Base-by-base conservation (phyloP, 2,797 vertebrate genomes). In the Gymnothorax javanicus region DNA sequence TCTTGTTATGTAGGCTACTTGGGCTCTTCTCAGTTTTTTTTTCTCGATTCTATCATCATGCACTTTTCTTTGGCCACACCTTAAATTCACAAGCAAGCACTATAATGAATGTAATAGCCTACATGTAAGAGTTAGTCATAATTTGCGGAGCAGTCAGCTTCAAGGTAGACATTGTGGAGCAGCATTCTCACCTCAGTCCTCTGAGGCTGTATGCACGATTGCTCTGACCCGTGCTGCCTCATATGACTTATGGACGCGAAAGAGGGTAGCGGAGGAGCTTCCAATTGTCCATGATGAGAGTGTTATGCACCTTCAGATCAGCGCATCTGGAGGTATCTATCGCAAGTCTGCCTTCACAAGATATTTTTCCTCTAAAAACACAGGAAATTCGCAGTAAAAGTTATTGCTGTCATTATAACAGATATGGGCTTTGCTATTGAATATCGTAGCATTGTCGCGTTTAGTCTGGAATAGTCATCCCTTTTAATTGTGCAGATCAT, bases 301-400 rank as follows among this genome's bases (percentile, higher is more conserved):
- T 27, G n/a, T 71, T 11, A 71, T 71, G 7, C n/a, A 71, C 6
- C 67, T 25, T 25, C 67, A 71, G 7, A 71, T 7, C 8, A 71
- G 25, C 75, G 85, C 77, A 60, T 82, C 43, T 73, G 25, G 9
- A 73, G 27, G 71, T 27, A 17, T 73, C 64, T 60, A 52, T 83
- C 86, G 11, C 17, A 73, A 54, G n/a, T 52, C 81, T 56, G 62
- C 71, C 33, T 27, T 58, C 82, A 56, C n/a, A 69, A 25, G 64
- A n/a, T 7, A 25, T 73, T 73, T 27, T 7, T 73, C 7, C 3
- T 12, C 9, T 73, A 17, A 27, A 33, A 12, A 73, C 1, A 25
- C 23, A 8, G 64, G 23, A 69, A 25, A 20, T 62, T 43, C 33
- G 33, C 33, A 43, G 33, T 43, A 43, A 43, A 43, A 43, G 33